Conservation (phyloP, 2,888 invertebrate species). For the Dorcus hopei region DNA sequence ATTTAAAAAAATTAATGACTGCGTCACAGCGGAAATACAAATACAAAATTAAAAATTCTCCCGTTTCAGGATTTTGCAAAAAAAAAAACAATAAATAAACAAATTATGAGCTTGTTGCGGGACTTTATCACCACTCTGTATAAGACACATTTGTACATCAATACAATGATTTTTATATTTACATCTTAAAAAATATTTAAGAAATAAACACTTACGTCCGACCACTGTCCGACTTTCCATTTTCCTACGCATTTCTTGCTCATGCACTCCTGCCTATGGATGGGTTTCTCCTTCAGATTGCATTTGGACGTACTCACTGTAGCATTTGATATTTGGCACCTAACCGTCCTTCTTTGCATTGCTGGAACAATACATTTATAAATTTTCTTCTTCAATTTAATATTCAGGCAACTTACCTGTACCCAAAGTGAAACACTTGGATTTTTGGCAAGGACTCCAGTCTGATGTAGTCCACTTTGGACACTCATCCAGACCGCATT, state of each 20-base stretch:
- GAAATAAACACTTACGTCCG: conserved; percentile 64
- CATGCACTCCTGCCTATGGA: conserved; percentile 75
- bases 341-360: conserved; percentile 68
- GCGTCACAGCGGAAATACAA: no score
- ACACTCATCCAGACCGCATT: conserved; percentile 67
- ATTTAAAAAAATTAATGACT: no score
- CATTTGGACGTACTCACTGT: conserved; percentile 56
- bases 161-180: no score
- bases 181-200: background rate
- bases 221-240: conserved; percentile 92
- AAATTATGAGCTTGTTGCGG: no score
- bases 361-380: conserved; percentile 49
- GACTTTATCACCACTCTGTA: no score
- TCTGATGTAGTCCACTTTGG: conserved; percentile 69
- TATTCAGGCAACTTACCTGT: conserved; percentile 51
- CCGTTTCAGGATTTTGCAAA: no score
- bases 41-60: no score
- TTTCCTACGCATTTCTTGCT: conserved; percentile 81
- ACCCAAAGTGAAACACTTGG: conserved; percentile 72
- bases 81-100: no score
- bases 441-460: conserved; percentile 71
- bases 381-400: background rate
- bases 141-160: no score
- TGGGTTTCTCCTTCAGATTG: conserved; percentile 69
- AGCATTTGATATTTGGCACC: conserved; percentile 54